phyloP scores from a whole-genome alignment of 2,113 vertebrate species.

The Mesitornis unicolor region DNA sequence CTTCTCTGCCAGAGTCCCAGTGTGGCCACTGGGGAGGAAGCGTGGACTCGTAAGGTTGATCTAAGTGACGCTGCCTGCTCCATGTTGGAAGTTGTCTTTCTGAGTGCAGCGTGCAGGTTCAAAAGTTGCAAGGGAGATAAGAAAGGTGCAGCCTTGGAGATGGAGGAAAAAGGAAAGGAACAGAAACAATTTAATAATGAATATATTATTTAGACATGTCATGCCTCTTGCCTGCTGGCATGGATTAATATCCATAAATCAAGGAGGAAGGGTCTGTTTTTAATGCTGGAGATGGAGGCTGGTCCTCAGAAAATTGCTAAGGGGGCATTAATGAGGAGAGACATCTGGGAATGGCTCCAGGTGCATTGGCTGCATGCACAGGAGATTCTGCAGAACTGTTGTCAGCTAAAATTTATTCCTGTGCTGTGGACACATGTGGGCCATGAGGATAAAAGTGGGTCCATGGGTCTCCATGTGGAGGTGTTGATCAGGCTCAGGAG shows the following conservation, averaged over 20 bases:
- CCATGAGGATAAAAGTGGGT: not conserved
- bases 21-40: not conserved
- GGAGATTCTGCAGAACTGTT: not conserved
- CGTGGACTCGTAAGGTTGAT: not conserved
- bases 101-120: not conserved
- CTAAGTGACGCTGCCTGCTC: not conserved
- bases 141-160: not conserved
- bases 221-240: constrained; percentile 49
- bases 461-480: not conserved
- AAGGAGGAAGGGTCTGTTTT: constrained; percentile 53
- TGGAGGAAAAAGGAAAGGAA: not conserved
- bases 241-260: constrained; percentile 64
- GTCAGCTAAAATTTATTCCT: constrained; percentile 27
- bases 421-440: not conserved
- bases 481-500: not conserved
- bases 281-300: constrained; percentile 58
- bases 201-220: constrained; percentile 50
- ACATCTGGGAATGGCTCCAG: constrained; percentile 48
- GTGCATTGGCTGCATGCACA: not conserved
- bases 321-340: constrained; percentile 55
- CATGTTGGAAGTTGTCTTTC: not conserved
- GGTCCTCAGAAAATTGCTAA: constrained; percentile 48
- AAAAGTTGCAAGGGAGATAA: not conserved
- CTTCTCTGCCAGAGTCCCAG: not conserved
- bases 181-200: constrained; percentile 45